phyloP scores from a whole-genome alignment of 2,113 vertebrate genomes.

The Lepisosteus osseus region DNA sequence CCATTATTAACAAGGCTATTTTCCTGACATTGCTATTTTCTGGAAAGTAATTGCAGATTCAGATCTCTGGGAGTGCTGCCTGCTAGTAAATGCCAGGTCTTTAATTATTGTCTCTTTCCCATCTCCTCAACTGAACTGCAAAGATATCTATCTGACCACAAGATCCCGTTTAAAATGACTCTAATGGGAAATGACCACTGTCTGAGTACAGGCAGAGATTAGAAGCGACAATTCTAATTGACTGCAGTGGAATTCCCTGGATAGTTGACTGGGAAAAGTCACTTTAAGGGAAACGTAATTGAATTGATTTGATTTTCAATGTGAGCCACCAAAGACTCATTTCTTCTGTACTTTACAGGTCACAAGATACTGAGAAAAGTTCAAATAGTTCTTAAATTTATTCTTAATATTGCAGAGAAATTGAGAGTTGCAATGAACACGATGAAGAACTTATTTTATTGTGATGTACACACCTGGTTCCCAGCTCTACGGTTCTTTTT shows the following conservation, averaged over 20 bases:
- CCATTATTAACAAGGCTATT: slow-evolving; percentile 70
- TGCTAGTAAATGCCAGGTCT: slow-evolving; percentile 89
- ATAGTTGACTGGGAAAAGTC: slow-evolving; percentile 82
- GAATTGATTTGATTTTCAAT: slow-evolving; percentile 82
- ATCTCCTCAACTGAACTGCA: slow-evolving; percentile 67
- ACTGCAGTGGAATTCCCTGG: slow-evolving; percentile 85
- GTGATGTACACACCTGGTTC: no score
- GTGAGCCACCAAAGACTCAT: slow-evolving; percentile 48
- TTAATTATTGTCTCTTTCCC: slow-evolving; percentile 80
- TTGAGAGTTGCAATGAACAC: not conserved
- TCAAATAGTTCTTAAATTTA: not conserved
- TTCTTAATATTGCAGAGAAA: not conserved
- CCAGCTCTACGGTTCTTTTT: no score
- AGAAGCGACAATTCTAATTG: slow-evolving; percentile 96
- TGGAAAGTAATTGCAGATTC: slow-evolving; percentile 80
- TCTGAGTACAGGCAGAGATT: slow-evolving; percentile 80
- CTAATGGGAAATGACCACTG: slow-evolving; percentile 92
- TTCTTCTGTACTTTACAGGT: slow-evolving; percentile 29
- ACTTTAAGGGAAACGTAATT: slow-evolving; percentile 93
- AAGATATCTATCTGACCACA: slow-evolving; percentile 76
- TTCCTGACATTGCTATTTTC: slow-evolving; percentile 75
- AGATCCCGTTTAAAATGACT: slow-evolving; percentile 82
- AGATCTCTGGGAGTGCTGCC: slow-evolving; percentile 82
- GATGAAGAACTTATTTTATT: no score
- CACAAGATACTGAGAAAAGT: not conserved